A percentile compares a stretch with the other conserved stretches of the same genome.
Conservation (phyloP, 1,140 invertebrate species). For the Capitella teleta region DNA sequence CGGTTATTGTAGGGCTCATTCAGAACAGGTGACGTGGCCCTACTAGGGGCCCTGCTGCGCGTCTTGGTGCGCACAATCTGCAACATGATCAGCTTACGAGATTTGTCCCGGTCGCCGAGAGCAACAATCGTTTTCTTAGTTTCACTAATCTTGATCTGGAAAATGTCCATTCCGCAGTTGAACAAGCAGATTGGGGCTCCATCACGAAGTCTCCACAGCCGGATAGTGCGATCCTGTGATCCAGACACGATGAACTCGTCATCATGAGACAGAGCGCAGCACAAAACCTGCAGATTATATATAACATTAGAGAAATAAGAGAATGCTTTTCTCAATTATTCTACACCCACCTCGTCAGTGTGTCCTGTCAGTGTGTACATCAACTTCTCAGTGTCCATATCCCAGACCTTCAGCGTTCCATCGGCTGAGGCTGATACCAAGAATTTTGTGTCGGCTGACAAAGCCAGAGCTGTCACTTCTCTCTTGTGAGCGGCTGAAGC, state of each 20-base stretch:
- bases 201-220: constrained; percentile 34
- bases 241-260: constrained; percentile 39
- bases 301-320: not conserved
- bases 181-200: constrained; percentile 35
- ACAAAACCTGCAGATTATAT: constrained; percentile 31
- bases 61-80: constrained; percentile 37
- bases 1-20: too few relatives aligned
- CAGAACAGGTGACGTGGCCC: constrained; percentile 13
- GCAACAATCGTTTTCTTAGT: constrained; percentile 40
- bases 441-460: constrained; percentile 31
- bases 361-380: constrained; percentile 32
- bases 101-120: constrained; percentile 38
- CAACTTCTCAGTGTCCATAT: constrained; percentile 31
- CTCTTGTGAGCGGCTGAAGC: constrained; percentile 23
- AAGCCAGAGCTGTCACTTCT: constrained; percentile 32
- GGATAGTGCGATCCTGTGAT: constrained; percentile 37
- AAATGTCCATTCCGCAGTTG: constrained; percentile 37
- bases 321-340: not conserved
- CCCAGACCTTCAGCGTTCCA: constrained; percentile 37
- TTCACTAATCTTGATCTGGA: constrained; percentile 35
- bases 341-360: constrained; percentile 30
- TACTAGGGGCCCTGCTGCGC: constrained; percentile 17
- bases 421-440: constrained; percentile 39
- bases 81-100: constrained; percentile 41
- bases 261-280: constrained; percentile 33